These are phyloP conservation scores for Lacerta agilis DNA, from an alignment of 2,797 vertebrate genomes.

Conservation along the genomic window DNA sequence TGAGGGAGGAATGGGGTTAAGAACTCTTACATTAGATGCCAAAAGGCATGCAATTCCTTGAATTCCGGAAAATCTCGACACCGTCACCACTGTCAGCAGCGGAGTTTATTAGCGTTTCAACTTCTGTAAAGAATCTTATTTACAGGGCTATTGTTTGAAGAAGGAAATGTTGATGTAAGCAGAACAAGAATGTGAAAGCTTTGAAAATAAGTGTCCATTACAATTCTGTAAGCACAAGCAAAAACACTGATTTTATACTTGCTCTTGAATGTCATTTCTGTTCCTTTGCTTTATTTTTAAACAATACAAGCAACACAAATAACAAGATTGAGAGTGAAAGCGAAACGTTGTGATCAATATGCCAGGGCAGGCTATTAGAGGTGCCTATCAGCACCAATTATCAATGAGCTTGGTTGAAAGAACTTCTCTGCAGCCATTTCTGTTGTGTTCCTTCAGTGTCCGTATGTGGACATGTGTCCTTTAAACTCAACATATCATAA, in stretches of 20 bases:
- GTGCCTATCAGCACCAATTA: neutral
- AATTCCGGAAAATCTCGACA: neutral
- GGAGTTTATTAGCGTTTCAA: neutral
- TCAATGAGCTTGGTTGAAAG: neutral
- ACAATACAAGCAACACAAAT: neutral
- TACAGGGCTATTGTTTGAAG: slow-evolving; percentile 1
- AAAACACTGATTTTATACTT: neutral
- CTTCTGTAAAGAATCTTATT: slow-evolving; percentile 17
- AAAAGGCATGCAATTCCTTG: neutral
- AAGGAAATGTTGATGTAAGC: neutral
- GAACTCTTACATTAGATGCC: neutral
- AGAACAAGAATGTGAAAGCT: neutral
- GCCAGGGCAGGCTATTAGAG: neutral
- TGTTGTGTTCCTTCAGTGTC: neutral
- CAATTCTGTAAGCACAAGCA: neutral
- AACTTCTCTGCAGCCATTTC: neutral
- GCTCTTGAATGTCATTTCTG: neutral
- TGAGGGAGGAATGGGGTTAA: neutral
- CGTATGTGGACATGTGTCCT: neutral
- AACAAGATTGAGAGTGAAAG: neutral
- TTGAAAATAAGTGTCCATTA: slow-evolving; percentile 5
- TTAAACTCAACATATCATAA: neutral
- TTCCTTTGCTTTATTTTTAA: neutral
- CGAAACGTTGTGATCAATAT: neutral
- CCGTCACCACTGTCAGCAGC: neutral